Evolutionary conservation across 2,113 vertebrate genomes (phyloP).

Genomic region (Ctenomys sociabilis): DNA sequence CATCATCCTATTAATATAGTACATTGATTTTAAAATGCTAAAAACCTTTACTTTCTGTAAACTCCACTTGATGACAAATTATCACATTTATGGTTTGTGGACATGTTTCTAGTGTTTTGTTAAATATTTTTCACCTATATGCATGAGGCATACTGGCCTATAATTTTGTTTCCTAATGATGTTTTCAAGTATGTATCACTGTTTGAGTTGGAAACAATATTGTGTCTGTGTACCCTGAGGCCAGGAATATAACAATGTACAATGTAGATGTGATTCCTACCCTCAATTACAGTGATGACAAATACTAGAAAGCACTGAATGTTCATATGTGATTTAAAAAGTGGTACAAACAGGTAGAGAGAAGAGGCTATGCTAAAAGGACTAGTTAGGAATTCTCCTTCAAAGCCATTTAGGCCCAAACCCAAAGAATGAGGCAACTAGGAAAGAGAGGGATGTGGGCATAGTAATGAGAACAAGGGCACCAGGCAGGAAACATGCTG

Average conservation of each 20-base stretch:
- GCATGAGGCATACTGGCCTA: not conserved
- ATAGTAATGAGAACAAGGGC: not conserved
- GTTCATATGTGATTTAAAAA: not conserved
- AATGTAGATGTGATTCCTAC: not conserved
- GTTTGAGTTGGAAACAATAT: slow-evolving; percentile 16
- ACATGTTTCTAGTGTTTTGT: not conserved
- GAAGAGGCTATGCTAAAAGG: not conserved
- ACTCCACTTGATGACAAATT: not conserved
- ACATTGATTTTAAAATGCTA: slow-evolving; percentile 25
- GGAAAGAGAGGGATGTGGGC: not conserved
- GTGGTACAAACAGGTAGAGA: not conserved
- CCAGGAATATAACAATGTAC: not conserved
- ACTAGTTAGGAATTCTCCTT: not conserved
- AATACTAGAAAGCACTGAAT: not conserved
- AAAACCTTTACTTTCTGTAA: slow-evolving; percentile 15
- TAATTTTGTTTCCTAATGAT: not conserved
- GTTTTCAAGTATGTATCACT: not conserved
- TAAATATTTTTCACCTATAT: not conserved
- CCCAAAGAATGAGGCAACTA: not conserved
- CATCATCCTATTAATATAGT: not conserved
- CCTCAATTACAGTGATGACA: not conserved
- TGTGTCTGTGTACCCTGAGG: not conserved
- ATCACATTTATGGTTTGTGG: not conserved
- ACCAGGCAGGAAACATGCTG: not conserved
- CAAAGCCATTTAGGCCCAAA: slow-evolving; percentile 6